Base-by-base conservation (phyloP, 1,140 invertebrate genomes). In the Bombus superbus region DNA sequence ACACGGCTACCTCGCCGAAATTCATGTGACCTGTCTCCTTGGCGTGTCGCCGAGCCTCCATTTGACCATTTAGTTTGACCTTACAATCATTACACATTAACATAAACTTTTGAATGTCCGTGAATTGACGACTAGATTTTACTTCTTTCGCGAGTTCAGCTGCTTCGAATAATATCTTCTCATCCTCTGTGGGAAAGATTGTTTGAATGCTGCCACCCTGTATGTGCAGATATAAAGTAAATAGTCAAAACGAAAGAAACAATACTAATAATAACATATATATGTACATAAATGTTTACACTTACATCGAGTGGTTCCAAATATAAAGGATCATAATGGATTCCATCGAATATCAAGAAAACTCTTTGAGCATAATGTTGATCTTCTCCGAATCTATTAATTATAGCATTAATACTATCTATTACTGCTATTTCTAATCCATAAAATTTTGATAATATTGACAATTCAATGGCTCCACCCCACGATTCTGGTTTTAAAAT, bases 321-420 rank as follows among this genome's bases (percentile, higher is more conserved):
- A 92, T 98, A 98, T 2, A 99, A 94, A 2, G 98, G 98, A 95
- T 99, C 99, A 94, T 99, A 99, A 95, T 99, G 99, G 84, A 99
- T 98, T 38, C 99, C 99, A 95, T 99, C 98, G 94, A 99, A 99
- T 73, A 99, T 96, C 4, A 99, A 95, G 93, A 99, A 98, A 22
- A 99, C 98, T 92, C 98, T 95, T 73, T 98, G 95, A 35, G 96
- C 95, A 93, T 98, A 99, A 91, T 97, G 96, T 92, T 98, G 97
- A 95, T 99, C 98, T 95, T 99, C 98, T 10, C 99, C 99, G 95
- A 99, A 99, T 91, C 98, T 96, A 94, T 99, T 98, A 57, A 99
- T 98, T 83, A 98, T 97, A 47, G 97, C 97, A 95, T 98, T 98
- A 86, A 98, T 96, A 64, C 98, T 98, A 93, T 99, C 98, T 8